A percentile compares a stretch with the other conserved stretches of the same genome.
These are phyloP conservation scores for Umimayanthus chanpuru DNA, from an alignment of 92 coral and sea anemone species.

Conservation along the genomic window DNA sequence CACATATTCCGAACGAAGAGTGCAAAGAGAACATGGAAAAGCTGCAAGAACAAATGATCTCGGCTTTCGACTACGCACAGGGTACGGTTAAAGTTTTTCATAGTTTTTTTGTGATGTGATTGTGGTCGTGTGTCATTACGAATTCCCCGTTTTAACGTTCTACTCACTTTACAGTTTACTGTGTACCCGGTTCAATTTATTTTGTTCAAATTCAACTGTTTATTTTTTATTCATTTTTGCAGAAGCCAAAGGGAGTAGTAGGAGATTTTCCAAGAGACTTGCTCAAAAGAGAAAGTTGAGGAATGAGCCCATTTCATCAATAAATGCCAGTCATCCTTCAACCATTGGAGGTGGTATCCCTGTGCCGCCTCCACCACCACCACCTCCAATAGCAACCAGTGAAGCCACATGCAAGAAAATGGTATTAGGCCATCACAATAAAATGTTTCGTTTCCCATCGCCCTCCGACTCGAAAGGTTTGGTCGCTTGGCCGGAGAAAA, in stretches of 20 bases:
- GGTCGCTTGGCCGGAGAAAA: too few relatives aligned
- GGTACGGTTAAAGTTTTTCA: constrained; percentile 28
- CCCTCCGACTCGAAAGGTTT: too few relatives aligned
- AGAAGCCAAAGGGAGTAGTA: constrained; percentile 53
- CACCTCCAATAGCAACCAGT: constrained; percentile 1
- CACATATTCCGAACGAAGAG: constrained; percentile 48
- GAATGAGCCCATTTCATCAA: background rate
- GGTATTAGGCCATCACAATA: background rate
- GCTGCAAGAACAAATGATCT: constrained; percentile 41
- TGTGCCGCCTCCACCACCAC: constrained; percentile 51
- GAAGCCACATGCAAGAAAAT: constrained; percentile 23
- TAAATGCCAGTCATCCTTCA: background rate
- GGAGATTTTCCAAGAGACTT: constrained; percentile 54
- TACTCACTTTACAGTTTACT: background rate
- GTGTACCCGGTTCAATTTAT: background rate
- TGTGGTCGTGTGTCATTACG: background rate
- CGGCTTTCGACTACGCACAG: constrained; percentile 63
- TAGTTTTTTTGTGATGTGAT: background rate
- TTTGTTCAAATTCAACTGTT: background rate
- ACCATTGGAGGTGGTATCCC: background rate
- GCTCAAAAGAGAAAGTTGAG: constrained; percentile 45
- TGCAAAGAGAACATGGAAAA: constrained; percentile 52
- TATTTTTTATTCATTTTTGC: background rate
- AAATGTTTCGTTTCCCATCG: too few relatives aligned
- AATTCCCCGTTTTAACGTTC: background rate